Base-by-base conservation (phyloP, 1,140 invertebrate species). In the Gryllus bimaculatus region DNA sequence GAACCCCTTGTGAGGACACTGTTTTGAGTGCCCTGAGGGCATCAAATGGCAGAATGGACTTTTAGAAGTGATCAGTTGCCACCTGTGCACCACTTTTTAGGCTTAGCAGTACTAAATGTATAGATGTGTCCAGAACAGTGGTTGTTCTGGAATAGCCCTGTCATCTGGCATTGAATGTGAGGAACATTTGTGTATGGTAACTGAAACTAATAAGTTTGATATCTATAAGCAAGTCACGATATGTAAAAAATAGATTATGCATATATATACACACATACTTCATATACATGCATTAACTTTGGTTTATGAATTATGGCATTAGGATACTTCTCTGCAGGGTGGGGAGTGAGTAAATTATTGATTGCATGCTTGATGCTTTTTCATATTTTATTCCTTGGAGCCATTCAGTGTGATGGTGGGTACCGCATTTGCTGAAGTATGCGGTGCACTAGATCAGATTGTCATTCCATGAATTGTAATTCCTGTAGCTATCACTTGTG, bases 191-290 rank as follows among this genome's bases (percentile, higher is more conserved):
- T 78, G 78, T 78, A 78, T 78, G 78, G 78, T 74, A 7, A 78
- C 73, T 78, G 73, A 78, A 73, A 18, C 54, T 18, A 49, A 73
- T 73, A 79, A 54, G 75, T 66, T 74, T 79, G 48, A 77, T 79
- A 79, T 77, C 75, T 79, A 74, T 79, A 54, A 79, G 75, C 26
- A 79, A 76, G 76, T 79, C 79, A 77, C 79, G n/a, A 76, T 77
- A 74, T 79, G 76, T 79, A 79, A 77, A 76, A 54, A 66, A 79
- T 77, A 78, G 21, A 48, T 66, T 73, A 54, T 75, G 74, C 49
- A 79, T 66, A 79, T 66, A 79, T 66, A 78, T 78, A 78, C 47
- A 78, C 54, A 78, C 21, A 79, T 77, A 79, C 15, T 18, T 79
- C 48, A 79, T 76, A 79, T 77, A 77, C 48, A 79, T 66, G 48